phyloP scores from a whole-genome alignment of 2,797 vertebrate species.

The Ambastaia sidthimunki region DNA sequence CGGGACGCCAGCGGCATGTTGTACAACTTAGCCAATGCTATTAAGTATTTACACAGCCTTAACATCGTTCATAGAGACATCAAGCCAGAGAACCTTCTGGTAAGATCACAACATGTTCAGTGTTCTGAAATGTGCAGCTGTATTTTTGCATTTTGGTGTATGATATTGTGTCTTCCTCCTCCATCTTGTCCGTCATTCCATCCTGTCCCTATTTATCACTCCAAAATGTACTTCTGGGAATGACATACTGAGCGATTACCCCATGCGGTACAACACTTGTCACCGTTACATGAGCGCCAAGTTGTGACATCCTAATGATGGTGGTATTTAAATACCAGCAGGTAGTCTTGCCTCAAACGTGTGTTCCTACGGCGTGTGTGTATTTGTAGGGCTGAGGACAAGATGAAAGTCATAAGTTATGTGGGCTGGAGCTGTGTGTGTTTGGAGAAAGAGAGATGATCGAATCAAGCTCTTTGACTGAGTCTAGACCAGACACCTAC shows the following conservation, averaged over 20 bases:
- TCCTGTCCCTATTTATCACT: not conserved
- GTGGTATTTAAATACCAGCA: slow-evolving; percentile 14
- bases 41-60: slow-evolving; percentile 96
- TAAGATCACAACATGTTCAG: slow-evolving; percentile 70
- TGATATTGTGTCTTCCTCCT: not conserved
- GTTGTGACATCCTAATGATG: slow-evolving; percentile 15
- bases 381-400: not conserved
- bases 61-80: slow-evolving; percentile 99
- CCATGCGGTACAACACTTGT: not conserved
- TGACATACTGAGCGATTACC: not conserved
- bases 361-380: not conserved
- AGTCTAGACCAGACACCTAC: slow-evolving; percentile 31
- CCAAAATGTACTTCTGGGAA: not conserved
- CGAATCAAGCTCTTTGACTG: slow-evolving; percentile 40
- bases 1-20: slow-evolving; percentile 95
- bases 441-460: slow-evolving; percentile 30
- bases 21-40: slow-evolving; percentile 95
- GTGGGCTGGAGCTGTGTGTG: slow-evolving; percentile 41
- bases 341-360: slow-evolving; percentile 1
- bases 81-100: slow-evolving; percentile 97
- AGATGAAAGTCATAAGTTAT: slow-evolving; percentile 30
- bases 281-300: not conserved
- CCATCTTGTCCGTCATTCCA: too few species aligned
- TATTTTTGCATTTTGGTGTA: not conserved
- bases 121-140: not conserved